phyloP scores from a whole-genome alignment of 2,797 vertebrate species.

The Podarcis siculus region DNA sequence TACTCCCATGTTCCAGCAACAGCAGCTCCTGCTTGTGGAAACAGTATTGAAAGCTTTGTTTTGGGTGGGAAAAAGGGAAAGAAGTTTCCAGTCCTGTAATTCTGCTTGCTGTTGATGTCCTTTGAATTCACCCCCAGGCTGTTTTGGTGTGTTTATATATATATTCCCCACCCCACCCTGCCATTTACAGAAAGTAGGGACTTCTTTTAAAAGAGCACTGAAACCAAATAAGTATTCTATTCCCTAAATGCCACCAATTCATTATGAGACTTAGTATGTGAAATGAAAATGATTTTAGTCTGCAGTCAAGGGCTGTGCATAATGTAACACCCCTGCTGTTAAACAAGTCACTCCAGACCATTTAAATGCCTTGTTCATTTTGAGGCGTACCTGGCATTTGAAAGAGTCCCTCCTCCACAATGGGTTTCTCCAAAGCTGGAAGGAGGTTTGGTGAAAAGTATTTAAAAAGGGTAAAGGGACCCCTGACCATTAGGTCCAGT shows the following conservation, averaged over 20 bases:
- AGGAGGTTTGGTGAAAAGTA: no score
- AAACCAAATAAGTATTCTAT: conserved; percentile 21
- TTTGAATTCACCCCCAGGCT: not conserved
- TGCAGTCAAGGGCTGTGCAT: conserved; percentile 59
- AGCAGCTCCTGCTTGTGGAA: not conserved
- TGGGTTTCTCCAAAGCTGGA: not conserved
- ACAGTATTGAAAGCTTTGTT: not conserved
- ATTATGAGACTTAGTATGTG: conserved; percentile 25
- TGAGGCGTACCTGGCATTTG: not conserved
- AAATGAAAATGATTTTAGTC: conserved; percentile 49
- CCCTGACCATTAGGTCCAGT: no score
- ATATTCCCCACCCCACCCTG: no score
- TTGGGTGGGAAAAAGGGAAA: not conserved
- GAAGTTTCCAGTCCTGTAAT: not conserved
- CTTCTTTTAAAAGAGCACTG: not conserved
- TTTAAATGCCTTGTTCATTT: conserved; percentile 59
- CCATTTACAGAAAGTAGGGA: no score
- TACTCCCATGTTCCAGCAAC: no score
- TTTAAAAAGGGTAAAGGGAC: no score
- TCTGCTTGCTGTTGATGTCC: not conserved
- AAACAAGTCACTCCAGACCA: conserved; percentile 38
- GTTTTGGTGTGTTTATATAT: not conserved
- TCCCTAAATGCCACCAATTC: conserved; percentile 2
- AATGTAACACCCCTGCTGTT: conserved; percentile 60
- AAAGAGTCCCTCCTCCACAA: not conserved